Evolutionary conservation across 2,888 invertebrate species (phyloP).

Genomic region (Rutpela maculata): DNA sequence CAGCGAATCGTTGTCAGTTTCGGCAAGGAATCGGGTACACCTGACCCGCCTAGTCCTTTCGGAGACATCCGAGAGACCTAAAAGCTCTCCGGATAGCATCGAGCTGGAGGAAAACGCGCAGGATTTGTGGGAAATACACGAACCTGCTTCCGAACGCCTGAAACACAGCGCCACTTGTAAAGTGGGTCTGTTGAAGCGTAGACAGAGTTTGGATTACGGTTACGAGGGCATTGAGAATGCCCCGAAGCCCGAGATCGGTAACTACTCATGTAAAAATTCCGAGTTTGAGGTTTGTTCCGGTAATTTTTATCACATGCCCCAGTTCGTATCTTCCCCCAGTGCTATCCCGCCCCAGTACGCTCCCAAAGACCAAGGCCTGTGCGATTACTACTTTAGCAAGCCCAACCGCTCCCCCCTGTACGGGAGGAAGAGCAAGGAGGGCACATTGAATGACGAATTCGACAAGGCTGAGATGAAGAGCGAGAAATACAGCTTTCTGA

Average conservation of each 20-base stretch:
- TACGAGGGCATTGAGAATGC: constrained; percentile 61
- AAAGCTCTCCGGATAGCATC: constrained; percentile 70
- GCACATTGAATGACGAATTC: constrained; percentile 17
- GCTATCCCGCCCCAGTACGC: constrained; percentile 67
- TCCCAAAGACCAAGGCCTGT: constrained; percentile 64
- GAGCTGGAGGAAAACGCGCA: constrained; percentile 69
- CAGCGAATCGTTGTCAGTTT: constrained; percentile 49
- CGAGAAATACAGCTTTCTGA: constrained; percentile 44
- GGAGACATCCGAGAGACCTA: constrained; percentile 68
- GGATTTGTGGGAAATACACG: constrained; percentile 70
- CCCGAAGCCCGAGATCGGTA: constrained; percentile 53
- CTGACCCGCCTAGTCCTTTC: constrained; percentile 68
- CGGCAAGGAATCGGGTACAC: constrained; percentile 63
- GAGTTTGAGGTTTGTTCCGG: constrained; percentile 65
- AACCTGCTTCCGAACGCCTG: constrained; percentile 62
- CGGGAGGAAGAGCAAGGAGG: constrained; percentile 60
- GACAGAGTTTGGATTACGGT: constrained; percentile 64
- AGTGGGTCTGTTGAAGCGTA: constrained; percentile 66
- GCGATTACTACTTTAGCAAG: constrained; percentile 67
- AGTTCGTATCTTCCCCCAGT: constrained; percentile 65
- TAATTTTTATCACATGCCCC: constrained; percentile 65
- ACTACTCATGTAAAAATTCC: constrained; percentile 46
- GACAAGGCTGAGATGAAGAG: constrained; percentile 24
- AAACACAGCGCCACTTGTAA: constrained; percentile 67
- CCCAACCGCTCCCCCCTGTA: constrained; percentile 65